phyloP scores from a whole-genome alignment of 2,797 vertebrate genomes.

The Sebastes taczanowskii region DNA sequence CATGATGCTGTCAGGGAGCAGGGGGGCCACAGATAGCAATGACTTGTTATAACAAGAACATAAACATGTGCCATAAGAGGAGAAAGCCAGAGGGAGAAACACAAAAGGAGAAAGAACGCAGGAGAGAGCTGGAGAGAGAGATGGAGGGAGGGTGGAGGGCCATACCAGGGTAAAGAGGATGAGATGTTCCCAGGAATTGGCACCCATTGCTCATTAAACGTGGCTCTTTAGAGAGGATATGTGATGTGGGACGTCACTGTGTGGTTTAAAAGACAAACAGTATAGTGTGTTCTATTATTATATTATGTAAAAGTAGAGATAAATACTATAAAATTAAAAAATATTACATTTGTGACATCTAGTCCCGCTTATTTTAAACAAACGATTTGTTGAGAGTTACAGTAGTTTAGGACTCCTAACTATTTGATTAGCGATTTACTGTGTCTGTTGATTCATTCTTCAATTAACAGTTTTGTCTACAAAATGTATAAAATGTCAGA shows the following conservation, averaged over 20 bases:
- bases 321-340: background rate
- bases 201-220: slow-evolving; percentile 31
- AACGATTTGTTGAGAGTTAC: background rate
- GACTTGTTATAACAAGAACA: slow-evolving; percentile 33
- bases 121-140: background rate
- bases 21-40: slow-evolving; percentile 25
- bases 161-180: background rate
- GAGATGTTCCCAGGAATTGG: slow-evolving; percentile 47
- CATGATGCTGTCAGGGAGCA: slow-evolving; percentile 44
- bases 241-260: slow-evolving; percentile 17
- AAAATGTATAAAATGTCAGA: background rate
- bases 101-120: slow-evolving; percentile 14
- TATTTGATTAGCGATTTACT: background rate
- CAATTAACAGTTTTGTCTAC: background rate
- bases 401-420: background rate
- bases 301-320: background rate
- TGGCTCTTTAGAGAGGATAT: slow-evolving; percentile 42
- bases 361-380: background rate
- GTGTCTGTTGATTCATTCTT: background rate
- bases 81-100: slow-evolving; percentile 11
- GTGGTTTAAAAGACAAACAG: background rate
- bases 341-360: background rate
- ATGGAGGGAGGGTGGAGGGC: background rate
- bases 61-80: background rate
- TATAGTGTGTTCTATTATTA: background rate